Percentiles rank a stretch among this genome's conserved stretches.
Evolutionary conservation across 2,797 vertebrate genomes (phyloP).

Genomic region (Adrianichthys oophorus): DNA sequence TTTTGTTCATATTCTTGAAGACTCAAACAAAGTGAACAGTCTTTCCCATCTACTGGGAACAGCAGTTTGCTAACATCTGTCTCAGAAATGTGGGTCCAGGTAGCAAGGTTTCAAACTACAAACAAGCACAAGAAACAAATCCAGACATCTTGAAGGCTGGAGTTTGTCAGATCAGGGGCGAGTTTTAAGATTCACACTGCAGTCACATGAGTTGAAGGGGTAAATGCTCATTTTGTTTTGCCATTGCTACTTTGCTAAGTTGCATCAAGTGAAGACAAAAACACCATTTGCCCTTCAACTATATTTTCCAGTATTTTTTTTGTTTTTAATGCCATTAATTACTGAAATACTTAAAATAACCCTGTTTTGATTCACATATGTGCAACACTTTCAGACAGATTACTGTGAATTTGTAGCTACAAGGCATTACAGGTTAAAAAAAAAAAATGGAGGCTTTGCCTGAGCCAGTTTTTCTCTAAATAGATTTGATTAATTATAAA

Average conservation of each 20-base stretch:
- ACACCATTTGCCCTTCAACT: too few relatives aligned
- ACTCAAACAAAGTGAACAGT: neutral
- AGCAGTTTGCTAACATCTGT: neutral
- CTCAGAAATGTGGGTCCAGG: neutral
- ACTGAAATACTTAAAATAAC: too few relatives aligned
- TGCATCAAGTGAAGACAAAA: too few relatives aligned
- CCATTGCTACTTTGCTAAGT: neutral
- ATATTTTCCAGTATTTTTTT: too few relatives aligned
- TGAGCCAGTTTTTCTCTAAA: slow-evolving; percentile 18
- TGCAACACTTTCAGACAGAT: neutral
- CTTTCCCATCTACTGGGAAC: neutral
- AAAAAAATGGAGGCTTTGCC: slow-evolving; percentile 19
- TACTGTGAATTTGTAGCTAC: neutral
- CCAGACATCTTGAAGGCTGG: neutral
- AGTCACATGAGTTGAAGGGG: neutral
- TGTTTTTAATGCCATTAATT: too few relatives aligned
- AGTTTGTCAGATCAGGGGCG: neutral
- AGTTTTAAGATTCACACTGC: neutral
- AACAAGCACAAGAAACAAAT: neutral
- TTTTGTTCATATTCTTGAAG: neutral
- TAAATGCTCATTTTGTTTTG: neutral
- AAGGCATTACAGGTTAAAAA: slow-evolving; percentile 1
- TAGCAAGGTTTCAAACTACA: neutral
- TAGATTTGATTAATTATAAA: slow-evolving; percentile 41
- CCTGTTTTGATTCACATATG: too few relatives aligned